Evolutionary conservation across 2,113 vertebrate species (phyloP).

Genomic region (Solenodon paradoxus): DNA sequence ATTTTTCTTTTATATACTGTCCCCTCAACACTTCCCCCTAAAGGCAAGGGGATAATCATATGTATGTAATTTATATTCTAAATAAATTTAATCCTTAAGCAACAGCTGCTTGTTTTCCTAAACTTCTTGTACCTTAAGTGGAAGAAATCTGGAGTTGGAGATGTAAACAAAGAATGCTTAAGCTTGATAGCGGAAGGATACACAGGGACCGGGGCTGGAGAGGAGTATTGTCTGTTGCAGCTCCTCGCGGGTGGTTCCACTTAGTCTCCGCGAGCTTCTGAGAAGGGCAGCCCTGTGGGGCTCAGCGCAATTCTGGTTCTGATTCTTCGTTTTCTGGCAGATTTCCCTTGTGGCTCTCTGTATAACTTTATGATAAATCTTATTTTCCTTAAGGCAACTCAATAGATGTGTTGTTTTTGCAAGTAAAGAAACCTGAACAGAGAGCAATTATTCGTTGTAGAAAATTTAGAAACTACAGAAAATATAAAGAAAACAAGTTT

Average conservation of each 20-base stretch:
- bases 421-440: neutral
- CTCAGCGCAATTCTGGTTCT: neutral
- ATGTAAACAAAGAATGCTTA: neutral
- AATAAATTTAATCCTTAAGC: neutral
- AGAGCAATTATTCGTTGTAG: neutral
- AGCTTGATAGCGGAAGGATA: neutral
- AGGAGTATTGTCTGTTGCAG: accelerated
- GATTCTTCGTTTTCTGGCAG: neutral
- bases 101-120: neutral
- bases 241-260: neutral
- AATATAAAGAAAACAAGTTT: neutral
- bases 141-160: neutral
- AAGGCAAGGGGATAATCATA: neutral
- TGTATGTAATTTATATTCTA: neutral
- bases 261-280: neutral
- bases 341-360: neutral
- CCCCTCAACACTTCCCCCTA: too few relatives aligned
- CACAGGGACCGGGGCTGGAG: accelerated
- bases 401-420: neutral
- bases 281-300: neutral
- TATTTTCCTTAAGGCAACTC: neutral
- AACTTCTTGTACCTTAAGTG: neutral
- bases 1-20: neutral
- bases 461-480: conserved; percentile 4
- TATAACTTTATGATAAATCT: neutral